Evolutionary conservation across 2,888 invertebrate species (phyloP).

Genomic region (Dorcus parallelipipedus): DNA sequence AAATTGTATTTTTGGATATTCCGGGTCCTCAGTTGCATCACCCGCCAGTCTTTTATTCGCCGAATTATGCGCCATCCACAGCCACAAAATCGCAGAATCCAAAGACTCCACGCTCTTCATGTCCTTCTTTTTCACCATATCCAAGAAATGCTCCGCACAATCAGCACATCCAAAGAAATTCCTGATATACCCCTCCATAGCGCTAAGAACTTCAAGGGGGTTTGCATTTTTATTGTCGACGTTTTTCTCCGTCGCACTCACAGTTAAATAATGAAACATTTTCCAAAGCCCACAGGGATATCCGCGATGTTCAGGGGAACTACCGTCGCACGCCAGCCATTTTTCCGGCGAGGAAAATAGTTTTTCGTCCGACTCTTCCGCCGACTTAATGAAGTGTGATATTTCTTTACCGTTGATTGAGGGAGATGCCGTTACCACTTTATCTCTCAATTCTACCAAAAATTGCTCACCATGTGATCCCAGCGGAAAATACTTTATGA

Average conservation of each 20-base stretch:
- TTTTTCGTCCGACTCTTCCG: constrained; percentile 55
- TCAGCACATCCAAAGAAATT: constrained; percentile 92
- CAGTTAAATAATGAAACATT: constrained; percentile 87
- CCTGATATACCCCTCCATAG: constrained; percentile 85
- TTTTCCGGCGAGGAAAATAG: constrained; percentile 54
- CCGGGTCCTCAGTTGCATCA: constrained; percentile 86
- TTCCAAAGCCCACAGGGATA: constrained; percentile 96
- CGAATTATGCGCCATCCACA: constrained; percentile 92
- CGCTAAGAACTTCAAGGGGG: constrained; percentile 69
- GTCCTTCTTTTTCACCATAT: constrained; percentile 73
- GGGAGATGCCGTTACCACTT: constrained; percentile 40
- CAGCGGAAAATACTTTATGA: constrained; percentile 78
- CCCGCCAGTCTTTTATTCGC: constrained; percentile 86
- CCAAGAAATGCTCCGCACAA: constrained; percentile 85
- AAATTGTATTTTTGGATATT: constrained; percentile 85
- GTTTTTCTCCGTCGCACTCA: constrained; percentile 60
- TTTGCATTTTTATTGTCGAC: constrained; percentile 45
- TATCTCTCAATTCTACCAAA: constrained; percentile 59
- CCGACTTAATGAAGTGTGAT: constrained; percentile 40
- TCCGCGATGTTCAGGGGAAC: constrained; percentile 70
- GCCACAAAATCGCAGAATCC: constrained; percentile 81
- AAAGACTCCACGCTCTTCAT: constrained; percentile 66
- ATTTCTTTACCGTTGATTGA: constrained; percentile 60
- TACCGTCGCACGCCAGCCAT: constrained; percentile 85
- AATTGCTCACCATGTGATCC: constrained; percentile 63